A percentile compares a stretch with the other conserved stretches of the same genome.
phyloP scores from a whole-genome alignment of 1,140 invertebrate species.

The Brachionus sp. region DNA sequence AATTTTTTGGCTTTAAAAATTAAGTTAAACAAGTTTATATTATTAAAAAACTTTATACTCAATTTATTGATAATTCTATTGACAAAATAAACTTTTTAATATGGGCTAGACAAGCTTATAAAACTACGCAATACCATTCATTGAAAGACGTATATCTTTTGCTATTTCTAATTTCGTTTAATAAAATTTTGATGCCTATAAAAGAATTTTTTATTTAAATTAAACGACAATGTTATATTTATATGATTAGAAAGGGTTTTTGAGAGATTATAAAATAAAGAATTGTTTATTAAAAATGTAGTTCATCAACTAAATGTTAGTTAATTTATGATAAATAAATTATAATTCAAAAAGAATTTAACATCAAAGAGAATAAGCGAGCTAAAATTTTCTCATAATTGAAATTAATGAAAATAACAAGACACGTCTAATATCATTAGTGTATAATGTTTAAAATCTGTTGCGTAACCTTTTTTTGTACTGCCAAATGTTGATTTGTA shows the following conservation, averaged over 20 bases:
- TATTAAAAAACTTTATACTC: too few relatives aligned
- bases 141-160: neutral
- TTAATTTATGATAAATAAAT: conserved; percentile 1
- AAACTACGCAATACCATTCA: neutral
- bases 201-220: neutral
- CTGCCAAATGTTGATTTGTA: neutral
- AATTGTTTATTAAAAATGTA: neutral
- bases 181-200: neutral
- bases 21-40: too few relatives aligned
- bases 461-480: neutral
- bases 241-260: neutral
- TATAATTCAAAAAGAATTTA: neutral
- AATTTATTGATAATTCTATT: too few relatives aligned
- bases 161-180: neutral
- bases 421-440: neutral
- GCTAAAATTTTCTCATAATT: neutral
- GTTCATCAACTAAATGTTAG: neutral
- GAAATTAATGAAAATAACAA: neutral
- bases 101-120: too few relatives aligned
- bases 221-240: neutral
- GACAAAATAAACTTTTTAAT: too few relatives aligned
- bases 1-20: too few relatives aligned
- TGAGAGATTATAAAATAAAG: neutral
- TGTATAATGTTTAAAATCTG: neutral
- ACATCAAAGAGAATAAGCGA: neutral